These are phyloP conservation scores for Diaprepes abbreviatus DNA, from an alignment of 2,888 invertebrate species.

Conservation along the genomic window DNA sequence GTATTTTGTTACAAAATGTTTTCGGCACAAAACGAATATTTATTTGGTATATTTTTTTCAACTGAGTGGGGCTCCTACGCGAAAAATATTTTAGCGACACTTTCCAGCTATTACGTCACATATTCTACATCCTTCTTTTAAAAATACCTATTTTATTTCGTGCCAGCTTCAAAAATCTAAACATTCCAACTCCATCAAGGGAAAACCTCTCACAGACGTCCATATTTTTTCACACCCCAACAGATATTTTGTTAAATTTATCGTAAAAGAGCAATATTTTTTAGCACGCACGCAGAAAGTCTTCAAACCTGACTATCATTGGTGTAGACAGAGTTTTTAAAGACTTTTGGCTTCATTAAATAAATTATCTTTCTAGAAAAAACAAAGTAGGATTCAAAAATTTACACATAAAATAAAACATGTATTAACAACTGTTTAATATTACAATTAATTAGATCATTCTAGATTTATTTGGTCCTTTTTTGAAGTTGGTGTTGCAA, in stretches of 20 bases:
- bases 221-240: slow-evolving; percentile 11
- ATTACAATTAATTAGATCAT: too few relatives aligned
- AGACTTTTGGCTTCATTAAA: too few relatives aligned
- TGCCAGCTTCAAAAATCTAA: slow-evolving; percentile 11
- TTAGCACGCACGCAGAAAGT: slow-evolving; percentile 6
- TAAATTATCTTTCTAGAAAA: too few relatives aligned
- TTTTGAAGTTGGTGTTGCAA: too few relatives aligned
- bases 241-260: slow-evolving; percentile 21
- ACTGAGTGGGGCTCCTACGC: neutral
- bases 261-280: slow-evolving; percentile 21
- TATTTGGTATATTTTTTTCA: too few relatives aligned
- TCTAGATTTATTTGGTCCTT: too few relatives aligned
- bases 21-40: too few relatives aligned
- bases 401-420: too few relatives aligned
- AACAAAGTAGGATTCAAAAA: too few relatives aligned
- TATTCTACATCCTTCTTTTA: neutral
- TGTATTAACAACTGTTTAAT: too few relatives aligned
- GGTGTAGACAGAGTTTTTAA: neutral
- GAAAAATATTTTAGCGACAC: neutral
- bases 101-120: neutral
- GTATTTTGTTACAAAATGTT: too few relatives aligned
- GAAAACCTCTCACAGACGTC: neutral
- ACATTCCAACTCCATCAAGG: slow-evolving; percentile 14
- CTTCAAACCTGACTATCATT: neutral
- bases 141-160: slow-evolving; percentile 11